A percentile compares a stretch with the other conserved stretches of the same genome.
Conservation (phyloP, 1,140 invertebrate genomes). For the Eupeodes corollae region DNA sequence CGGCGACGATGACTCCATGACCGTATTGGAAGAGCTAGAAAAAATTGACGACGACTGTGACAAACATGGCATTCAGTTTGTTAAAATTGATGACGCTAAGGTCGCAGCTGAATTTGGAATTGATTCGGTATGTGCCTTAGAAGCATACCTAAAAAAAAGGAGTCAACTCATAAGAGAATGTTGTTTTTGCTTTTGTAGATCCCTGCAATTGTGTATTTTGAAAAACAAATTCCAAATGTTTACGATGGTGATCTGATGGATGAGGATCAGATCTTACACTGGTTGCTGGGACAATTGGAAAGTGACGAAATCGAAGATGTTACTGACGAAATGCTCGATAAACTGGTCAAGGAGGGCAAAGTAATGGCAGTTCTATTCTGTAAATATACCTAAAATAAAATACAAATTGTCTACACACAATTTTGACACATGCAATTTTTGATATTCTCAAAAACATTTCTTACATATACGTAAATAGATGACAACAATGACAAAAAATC, state of each 20-base stretch:
- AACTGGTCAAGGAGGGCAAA: constrained; percentile 76
- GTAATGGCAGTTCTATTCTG: constrained; percentile 86
- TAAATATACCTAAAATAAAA: constrained; percentile 40
- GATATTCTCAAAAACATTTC: neutral
- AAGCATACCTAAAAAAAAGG: neutral
- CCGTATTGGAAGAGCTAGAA: constrained; percentile 72
- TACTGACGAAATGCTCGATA: constrained; percentile 86
- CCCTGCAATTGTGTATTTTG: constrained; percentile 84
- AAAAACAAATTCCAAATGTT: constrained; percentile 83
- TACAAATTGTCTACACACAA: neutral
- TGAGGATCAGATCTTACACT: constrained; percentile 82
- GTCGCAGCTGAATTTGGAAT: constrained; percentile 78
- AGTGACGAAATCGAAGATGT: constrained; percentile 93
- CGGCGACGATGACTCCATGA: constrained; percentile 72
- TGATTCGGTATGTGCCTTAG: constrained; percentile 46
- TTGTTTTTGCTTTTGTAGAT: constrained; percentile 15
- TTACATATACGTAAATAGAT: constrained; percentile 44
- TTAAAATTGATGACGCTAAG: constrained; percentile 79
- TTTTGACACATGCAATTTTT: neutral
- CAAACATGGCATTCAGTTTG: constrained; percentile 84
- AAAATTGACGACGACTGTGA: constrained; percentile 90
- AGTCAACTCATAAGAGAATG: neutral
- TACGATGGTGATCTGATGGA: constrained; percentile 86
- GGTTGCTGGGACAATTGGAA: constrained; percentile 73
- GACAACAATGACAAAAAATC: constrained; percentile 84